Base-by-base conservation (phyloP, 2,888 invertebrate species). In the Heliconius ethilla region DNA sequence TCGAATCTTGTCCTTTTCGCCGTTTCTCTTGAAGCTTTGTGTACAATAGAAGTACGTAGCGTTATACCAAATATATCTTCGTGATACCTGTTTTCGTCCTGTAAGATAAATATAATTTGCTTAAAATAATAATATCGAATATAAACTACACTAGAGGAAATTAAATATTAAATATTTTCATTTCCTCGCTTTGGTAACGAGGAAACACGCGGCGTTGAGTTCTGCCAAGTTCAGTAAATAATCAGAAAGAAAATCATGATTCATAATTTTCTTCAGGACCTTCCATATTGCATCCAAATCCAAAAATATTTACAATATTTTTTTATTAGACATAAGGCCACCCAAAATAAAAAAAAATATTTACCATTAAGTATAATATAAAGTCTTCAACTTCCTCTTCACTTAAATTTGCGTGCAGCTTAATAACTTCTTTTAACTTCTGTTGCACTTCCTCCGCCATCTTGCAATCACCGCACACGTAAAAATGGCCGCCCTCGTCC, bases 371-470 rank as follows among this genome's bases (percentile, higher is more conserved):
- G 83, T 96, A 96, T 75, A 98, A 92, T 92, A 99, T 96, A 86
- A 96, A 98, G 82, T 96, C 96, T 87, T 98, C 97, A 15, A 97
- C 97, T 89, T 98, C 97, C 79, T 96, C 95, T 75, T 97, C 96
- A 9, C 95, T 94, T 95, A 98, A 96, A 82, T 95, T 92, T 69
- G 97, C 97, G 85, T 95, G 88, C 80, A 85, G 85, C 87, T 96
- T 96, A 75, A 98, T 95, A 75, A 98, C 96, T 81, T 95, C 95
- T 91, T 97, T 97, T 77, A 99, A 93, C 63, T 97, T 98, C 88
- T 97, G 97, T 89, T 98, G 97, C 11, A 99, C 99, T 89, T 98
- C 97, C 88, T 98, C 98, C 0, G 99, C 99, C 99, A 99, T 99
- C 80, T 98, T 98, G 85, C 98, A 98, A 92, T 99, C 99, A 15